These are phyloP conservation scores for Epinotia bilunana DNA, from an alignment of 2,888 invertebrate genomes.

Conservation along the genomic window DNA sequence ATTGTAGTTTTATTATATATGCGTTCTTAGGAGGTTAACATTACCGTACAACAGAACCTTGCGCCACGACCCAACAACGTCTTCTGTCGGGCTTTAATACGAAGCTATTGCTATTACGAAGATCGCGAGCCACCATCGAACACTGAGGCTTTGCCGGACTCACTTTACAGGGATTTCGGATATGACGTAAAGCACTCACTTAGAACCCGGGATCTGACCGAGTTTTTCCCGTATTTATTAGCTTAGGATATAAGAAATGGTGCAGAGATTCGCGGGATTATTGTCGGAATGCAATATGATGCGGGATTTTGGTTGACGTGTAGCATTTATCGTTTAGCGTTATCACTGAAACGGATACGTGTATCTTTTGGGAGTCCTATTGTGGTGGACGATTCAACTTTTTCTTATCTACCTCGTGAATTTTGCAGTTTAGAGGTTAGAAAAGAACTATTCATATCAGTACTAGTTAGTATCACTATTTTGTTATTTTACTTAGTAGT, in stretches of 20 bases:
- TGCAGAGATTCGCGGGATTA: slow-evolving; percentile 68
- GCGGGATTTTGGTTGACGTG: slow-evolving; percentile 58
- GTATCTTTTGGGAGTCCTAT: not conserved
- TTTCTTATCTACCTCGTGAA: not conserved
- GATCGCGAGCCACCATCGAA: slow-evolving; percentile 82
- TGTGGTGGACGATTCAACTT: no score
- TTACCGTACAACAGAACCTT: slow-evolving; percentile 54
- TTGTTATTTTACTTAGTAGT: no score
- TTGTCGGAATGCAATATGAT: slow-evolving; percentile 69
- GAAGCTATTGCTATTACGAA: slow-evolving; percentile 84
- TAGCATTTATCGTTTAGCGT: slow-evolving; percentile 41
- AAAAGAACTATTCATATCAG: no score
- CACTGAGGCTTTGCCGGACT: slow-evolving; percentile 78
- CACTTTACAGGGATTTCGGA: slow-evolving; percentile 84
- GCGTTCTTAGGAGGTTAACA: not conserved
- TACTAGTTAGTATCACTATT: no score
- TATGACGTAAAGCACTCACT: slow-evolving; percentile 84
- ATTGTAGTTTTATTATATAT: no score
- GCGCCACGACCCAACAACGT: slow-evolving; percentile 72
- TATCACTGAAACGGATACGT: slow-evolving; percentile 15
- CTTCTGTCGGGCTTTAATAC: slow-evolving; percentile 81
- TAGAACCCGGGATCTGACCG: slow-evolving; percentile 72
- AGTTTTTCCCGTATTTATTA: slow-evolving; percentile 81
- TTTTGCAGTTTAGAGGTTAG: not conserved
- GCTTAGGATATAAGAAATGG: slow-evolving; percentile 75